phyloP scores from a whole-genome alignment of 2,113 vertebrate genomes.

The Hyperopisus bebe region DNA sequence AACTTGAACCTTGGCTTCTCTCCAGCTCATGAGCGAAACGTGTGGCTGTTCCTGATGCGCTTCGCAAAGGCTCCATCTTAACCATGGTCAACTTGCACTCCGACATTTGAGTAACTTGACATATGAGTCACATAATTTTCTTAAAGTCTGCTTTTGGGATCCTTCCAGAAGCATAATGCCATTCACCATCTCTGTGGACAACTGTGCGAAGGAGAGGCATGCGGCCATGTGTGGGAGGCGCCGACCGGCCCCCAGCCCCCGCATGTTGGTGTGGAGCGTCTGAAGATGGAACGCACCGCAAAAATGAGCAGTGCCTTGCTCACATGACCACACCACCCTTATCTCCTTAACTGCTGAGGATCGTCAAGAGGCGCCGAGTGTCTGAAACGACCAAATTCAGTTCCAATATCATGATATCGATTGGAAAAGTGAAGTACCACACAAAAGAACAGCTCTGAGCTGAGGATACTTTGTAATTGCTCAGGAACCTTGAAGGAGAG shows the following conservation, averaged over 20 bases:
- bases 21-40: background rate
- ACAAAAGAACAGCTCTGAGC: background rate
- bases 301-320: background rate
- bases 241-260: conserved; percentile 20
- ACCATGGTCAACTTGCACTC: conserved; percentile 21
- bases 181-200: conserved; percentile 22
- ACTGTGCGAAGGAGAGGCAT: conserved; percentile 30
- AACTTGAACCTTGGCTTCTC: background rate
- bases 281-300: background rate
- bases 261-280: background rate
- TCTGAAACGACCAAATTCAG: background rate
- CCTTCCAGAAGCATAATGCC: conserved; percentile 31
- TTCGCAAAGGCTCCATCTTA: conserved; percentile 10
- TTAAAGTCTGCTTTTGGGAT: conserved; percentile 32
- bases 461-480: background rate
- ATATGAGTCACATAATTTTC: conserved; percentile 31
- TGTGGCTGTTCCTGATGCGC: background rate
- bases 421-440: background rate
- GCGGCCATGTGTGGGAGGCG: conserved; percentile 28
- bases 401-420: background rate
- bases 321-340: background rate
- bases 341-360: background rate
- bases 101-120: conserved; percentile 37
- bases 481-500: background rate
- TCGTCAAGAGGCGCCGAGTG: background rate